Evolutionary conservation across 2,888 invertebrate genomes (phyloP), one percentile per base, ranked within the genome.

Genomic region (Rhagium mordax): DNA sequence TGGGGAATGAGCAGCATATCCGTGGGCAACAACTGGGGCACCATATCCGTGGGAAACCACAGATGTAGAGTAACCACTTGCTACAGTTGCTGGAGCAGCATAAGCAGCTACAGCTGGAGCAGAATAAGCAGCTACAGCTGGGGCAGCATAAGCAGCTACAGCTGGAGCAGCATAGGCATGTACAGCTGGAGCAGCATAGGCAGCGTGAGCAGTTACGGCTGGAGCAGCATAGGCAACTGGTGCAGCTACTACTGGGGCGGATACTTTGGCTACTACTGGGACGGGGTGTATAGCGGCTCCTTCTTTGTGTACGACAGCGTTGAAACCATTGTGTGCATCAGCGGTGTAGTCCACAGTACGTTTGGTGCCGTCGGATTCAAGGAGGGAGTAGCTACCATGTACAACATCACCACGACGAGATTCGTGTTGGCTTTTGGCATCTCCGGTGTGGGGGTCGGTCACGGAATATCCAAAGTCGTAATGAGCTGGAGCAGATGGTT

Each of bases 301-400:
- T 78, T 89, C 89, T 47, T 88, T 89, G 70, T 87, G 87, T 0
- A 90, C 90, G 48, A 89, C 81, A 4, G 90, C 90, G 81, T 90
- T 89, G 85, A 90, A 90, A 68, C 90, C 90, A 74, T 84, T 88
- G 77, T 89, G 88, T 20, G 87, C 85, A 80, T 90, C 90, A 16
- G 90, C 88, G 69, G 87, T 87, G 82, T 90, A 90, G 16, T 89
- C 88, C n/a, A 90, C 90, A 29, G 87, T 85, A 72, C 90, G 87
- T 60, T 86, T 86, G 78, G 87, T 87, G 18, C 90, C 90, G 84
- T 90, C 90, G 20, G 90, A 81, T 72, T 90, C 90, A 77, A 90
- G 85, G 1, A 90, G 81, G 71, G 89, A 88, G 78, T 90, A 90
- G 77, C 86, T 84, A 5, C 90, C 90, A 67, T 89, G 88, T 29